phyloP scores from a whole-genome alignment of 2,888 invertebrate species.

The Pterostichus niger region DNA sequence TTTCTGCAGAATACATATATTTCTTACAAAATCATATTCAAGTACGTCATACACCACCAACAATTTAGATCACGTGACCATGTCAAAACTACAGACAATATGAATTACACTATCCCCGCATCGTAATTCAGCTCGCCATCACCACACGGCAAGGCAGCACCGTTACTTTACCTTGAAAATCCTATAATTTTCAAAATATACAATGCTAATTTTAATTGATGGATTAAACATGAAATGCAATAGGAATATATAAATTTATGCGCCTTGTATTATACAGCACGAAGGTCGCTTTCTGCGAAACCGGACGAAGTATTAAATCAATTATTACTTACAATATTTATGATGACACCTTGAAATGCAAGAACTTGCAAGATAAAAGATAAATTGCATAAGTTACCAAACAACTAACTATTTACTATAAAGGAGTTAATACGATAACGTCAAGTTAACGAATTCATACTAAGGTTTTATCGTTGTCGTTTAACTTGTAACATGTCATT shows the following conservation, averaged over 20 bases:
- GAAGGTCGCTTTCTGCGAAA: conserved; percentile 28
- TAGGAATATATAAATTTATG: conserved; percentile 68
- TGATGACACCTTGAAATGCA: neutral
- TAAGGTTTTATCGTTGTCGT: no score
- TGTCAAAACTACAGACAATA: conserved; percentile 53
- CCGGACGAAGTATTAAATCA: conserved; percentile 14
- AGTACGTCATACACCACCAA: neutral
- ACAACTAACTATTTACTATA: no score
- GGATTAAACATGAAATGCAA: conserved; percentile 69
- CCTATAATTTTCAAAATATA: conserved; percentile 69
- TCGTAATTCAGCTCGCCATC: conserved; percentile 23
- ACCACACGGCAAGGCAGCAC: neutral
- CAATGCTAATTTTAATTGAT: conserved; percentile 70
- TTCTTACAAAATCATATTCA: no score
- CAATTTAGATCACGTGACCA: conserved; percentile 12
- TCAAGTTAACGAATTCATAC: no score
- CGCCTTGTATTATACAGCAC: conserved; percentile 47
- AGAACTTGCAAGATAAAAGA: neutral
- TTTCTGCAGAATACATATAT: no score
- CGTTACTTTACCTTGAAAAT: conserved; percentile 35
- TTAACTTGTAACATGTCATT: no score
- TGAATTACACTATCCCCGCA: conserved; percentile 39
- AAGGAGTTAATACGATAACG: no score
- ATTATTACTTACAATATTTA: conserved; percentile 7
- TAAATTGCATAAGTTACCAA: neutral